Conservation (phyloP, 2,888 invertebrate species). For the Morpho helenor region DNA sequence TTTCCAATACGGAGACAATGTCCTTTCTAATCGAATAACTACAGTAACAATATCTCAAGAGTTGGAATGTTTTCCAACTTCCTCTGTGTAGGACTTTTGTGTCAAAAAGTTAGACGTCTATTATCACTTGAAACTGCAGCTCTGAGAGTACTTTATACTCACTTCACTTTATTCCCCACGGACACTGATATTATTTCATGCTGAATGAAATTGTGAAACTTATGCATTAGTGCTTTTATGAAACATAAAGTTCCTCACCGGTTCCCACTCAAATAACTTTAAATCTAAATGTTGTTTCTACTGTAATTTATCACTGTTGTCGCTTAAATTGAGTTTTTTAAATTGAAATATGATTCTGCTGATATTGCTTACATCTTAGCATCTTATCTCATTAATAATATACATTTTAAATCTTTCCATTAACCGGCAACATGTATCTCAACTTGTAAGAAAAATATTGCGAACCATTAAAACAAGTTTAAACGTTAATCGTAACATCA, state of each 20-base stretch:
- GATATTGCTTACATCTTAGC: too few species aligned
- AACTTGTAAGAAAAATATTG: too few species aligned
- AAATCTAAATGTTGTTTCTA: too few species aligned
- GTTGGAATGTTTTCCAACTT: conserved; percentile 8
- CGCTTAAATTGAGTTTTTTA: too few species aligned
- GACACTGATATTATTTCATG: conserved; percentile 5
- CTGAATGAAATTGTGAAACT: conserved; percentile 4
- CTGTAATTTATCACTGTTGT: too few species aligned
- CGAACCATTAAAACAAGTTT: too few species aligned
- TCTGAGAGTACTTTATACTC: conserved; percentile 1
- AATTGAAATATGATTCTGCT: too few species aligned
- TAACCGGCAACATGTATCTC: too few species aligned
- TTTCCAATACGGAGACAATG: conserved; percentile 8
- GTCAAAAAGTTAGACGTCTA: conserved; percentile 11
- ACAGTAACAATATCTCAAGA: conserved; percentile 7
- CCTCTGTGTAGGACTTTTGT: conserved; percentile 7
- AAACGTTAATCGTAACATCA: too few species aligned
- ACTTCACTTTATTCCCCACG: not conserved
- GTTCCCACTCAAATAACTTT: too few species aligned
- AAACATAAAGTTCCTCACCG: not conserved
- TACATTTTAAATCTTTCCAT: too few species aligned
- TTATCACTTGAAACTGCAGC: conserved; percentile 12
- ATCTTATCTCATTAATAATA: too few species aligned
- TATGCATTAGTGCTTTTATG: not conserved
- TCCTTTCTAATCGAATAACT: conserved; percentile 8